These are phyloP conservation scores for Eueremaeus valkanovi DNA, from an alignment of 2,888 invertebrate species.

Conservation along the genomic window DNA sequence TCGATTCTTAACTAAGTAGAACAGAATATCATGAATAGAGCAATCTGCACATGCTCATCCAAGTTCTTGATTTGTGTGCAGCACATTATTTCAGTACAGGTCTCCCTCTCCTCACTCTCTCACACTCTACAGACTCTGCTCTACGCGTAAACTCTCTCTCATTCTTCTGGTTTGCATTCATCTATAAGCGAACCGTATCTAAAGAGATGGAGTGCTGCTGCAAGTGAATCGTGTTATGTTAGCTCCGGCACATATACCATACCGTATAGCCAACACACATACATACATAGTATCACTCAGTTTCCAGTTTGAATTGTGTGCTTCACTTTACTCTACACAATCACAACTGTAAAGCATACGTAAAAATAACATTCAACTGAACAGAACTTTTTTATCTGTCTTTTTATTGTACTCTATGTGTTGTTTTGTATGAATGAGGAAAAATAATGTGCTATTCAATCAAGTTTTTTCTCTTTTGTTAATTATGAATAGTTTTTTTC, in stretches of 20 bases:
- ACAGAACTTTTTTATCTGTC: neutral
- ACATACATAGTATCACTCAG: neutral
- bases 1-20: neutral
- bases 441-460: neutral
- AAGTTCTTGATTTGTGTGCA: too few species aligned
- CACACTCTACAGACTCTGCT: too few species aligned
- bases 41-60: neutral
- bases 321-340: neutral
- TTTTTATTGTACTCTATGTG: too few species aligned
- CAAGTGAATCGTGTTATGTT: neutral
- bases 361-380: neutral
- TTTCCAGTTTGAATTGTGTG: neutral
- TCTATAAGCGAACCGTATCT: neutral
- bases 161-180: neutral
- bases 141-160: neutral
- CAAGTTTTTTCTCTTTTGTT: neutral
- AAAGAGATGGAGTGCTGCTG: slow-evolving; percentile 5
- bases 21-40: neutral
- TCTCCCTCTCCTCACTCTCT: too few species aligned
- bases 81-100: too few species aligned
- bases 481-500: neutral
- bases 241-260: neutral
- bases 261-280: neutral
- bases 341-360: neutral
- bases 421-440: neutral